Conservation (phyloP, 2,888 invertebrate species). For the Tetramorium bicarinatum region DNA sequence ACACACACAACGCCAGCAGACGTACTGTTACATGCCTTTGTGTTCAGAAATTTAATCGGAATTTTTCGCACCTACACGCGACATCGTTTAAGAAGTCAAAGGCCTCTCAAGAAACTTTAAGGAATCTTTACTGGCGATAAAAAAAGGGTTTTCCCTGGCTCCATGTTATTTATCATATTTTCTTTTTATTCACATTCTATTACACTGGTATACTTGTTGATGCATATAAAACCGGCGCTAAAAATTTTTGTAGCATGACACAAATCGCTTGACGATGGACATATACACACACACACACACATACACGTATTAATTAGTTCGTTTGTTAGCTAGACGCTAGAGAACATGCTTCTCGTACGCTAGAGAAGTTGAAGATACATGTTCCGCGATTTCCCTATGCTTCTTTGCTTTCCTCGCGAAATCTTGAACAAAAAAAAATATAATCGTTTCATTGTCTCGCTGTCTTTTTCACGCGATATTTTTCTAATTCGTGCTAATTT, state of each 20-base stretch:
- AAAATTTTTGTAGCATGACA: neutral
- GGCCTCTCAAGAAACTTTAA: constrained; percentile 1
- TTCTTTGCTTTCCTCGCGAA: neutral
- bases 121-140: neutral
- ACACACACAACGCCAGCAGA: neutral
- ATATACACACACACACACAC: neutral
- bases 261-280: neutral
- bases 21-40: constrained; percentile 58
- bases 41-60: constrained; percentile 52
- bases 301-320: neutral
- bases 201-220: neutral
- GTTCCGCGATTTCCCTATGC: neutral
- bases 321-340: no score
- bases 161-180: constrained; percentile 8
- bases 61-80: constrained; percentile 60
- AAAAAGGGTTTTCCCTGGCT: neutral
- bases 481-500: neutral
- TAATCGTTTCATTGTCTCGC: neutral
- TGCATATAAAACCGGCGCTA: neutral
- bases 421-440: neutral
- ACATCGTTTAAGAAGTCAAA: constrained; percentile 37
- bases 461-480: neutral
- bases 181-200: neutral
- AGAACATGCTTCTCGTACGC: no score
- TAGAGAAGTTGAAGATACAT: neutral